Percentiles rank a stretch among this genome's conserved stretches.
phyloP scores from a whole-genome alignment of 2,113 vertebrate genomes.

The Callipepla squamata region DNA sequence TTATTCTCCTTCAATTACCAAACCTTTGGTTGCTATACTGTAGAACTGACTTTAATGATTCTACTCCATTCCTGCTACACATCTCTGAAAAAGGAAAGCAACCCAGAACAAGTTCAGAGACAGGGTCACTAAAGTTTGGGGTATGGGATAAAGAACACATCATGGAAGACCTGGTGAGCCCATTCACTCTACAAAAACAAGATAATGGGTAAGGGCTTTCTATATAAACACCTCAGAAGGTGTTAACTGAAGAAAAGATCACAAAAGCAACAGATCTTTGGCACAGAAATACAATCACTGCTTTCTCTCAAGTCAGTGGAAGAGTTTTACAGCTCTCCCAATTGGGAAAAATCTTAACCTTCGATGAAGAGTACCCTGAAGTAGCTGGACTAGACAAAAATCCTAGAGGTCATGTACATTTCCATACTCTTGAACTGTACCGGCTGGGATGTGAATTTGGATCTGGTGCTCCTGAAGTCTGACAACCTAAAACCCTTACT shows the following conservation, averaged over 20 bases:
- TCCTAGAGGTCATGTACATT: accelerated
- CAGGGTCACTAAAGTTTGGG: background rate
- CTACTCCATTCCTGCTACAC: background rate
- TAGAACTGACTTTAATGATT: background rate
- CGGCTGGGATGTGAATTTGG: background rate
- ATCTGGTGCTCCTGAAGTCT: background rate
- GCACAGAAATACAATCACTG: background rate
- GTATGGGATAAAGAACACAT: background rate
- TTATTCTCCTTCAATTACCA: background rate
- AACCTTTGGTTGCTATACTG: background rate
- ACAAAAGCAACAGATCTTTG: background rate
- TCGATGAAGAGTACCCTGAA: background rate
- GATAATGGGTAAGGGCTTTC: background rate
- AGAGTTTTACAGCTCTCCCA: background rate
- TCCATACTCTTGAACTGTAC: background rate
- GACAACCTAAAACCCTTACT: background rate
- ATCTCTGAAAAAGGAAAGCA: background rate
- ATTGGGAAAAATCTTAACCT: background rate
- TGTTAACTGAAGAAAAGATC: background rate
- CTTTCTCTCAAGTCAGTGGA: background rate
- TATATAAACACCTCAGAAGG: background rate
- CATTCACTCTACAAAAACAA: background rate
- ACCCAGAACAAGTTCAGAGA: background rate
- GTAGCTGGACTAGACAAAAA: background rate
- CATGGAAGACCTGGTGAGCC: background rate